Percentiles rank a stretch among this genome's conserved stretches.
These are phyloP conservation scores for Mesorhabditis sp. DNA, from an alignment of 2,888 invertebrate genomes.

Conservation along the genomic window DNA sequence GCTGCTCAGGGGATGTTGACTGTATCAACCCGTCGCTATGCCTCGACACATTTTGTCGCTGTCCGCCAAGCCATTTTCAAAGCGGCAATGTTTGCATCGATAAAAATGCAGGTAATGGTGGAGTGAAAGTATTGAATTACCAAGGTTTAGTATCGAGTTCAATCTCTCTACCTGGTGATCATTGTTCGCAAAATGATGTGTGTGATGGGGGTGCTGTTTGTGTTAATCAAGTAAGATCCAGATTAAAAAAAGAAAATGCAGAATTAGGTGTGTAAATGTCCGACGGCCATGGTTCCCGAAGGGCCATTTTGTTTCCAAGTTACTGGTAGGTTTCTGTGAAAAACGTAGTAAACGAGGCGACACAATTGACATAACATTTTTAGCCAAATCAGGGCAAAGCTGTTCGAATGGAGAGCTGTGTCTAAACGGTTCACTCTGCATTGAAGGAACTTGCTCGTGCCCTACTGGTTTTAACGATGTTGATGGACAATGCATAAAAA, in stretches of 20 bases:
- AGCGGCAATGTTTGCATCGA: slow-evolving; percentile 13
- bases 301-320: slow-evolving; percentile 5
- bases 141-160: slow-evolving; percentile 35
- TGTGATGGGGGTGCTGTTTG: slow-evolving; percentile 54
- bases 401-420: slow-evolving; percentile 44
- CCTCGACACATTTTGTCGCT: slow-evolving; percentile 22
- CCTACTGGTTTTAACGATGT: neutral
- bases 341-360: too few relatives aligned
- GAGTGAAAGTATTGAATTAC: slow-evolving; percentile 5
- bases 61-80: slow-evolving; percentile 17
- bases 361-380: neutral
- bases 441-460: slow-evolving; percentile 9
- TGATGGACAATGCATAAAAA: neutral
- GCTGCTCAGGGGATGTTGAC: slow-evolving; percentile 10
- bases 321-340: neutral
- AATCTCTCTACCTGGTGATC: slow-evolving; percentile 40
- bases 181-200: slow-evolving; percentile 37
- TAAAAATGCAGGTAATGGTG: slow-evolving; percentile 1
- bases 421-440: slow-evolving; percentile 29
- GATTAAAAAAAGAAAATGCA: neutral
- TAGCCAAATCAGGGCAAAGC: slow-evolving; percentile 13
- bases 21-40: slow-evolving; percentile 12
- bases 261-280: slow-evolving; percentile 1
- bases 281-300: neutral
- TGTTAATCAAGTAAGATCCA: slow-evolving; percentile 15